Base-by-base conservation (phyloP, 2,888 invertebrate species). In the Tetheella fluctuosa region DNA sequence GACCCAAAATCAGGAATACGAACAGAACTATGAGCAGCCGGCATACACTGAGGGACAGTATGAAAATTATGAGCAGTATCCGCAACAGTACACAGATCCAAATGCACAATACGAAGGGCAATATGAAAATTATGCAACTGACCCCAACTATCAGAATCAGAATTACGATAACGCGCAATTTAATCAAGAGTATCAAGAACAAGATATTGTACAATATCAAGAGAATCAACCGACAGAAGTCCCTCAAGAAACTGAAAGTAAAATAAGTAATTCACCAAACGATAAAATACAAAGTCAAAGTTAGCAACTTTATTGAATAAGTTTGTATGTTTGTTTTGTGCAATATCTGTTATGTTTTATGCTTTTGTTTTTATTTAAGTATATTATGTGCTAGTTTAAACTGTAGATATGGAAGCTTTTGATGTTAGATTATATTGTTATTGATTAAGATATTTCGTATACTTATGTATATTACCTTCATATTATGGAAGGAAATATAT, bases 21-120 rank as follows among this genome's bases (percentile, higher is more conserved):
- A 64, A 57, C 76, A 86, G 20, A 83, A 85, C 66, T 84, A 82
- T 64, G 84, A 83, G 59, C 83, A 86, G 67, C 80, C 76, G n/a
- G 78, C 74, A 60, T 83, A 81, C 60, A 73, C 78, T 55, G 85
- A 87, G 55, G 86, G 80, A 57, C 83, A 88, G 59, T 86, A 86
- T 58, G 85, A 85, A 63, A 85, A 88, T 64, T 88, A 88, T 61
- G 85, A 85, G 61, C 84, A 86, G 53, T 85, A 85, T 68, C 81
- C 81, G 56, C 81, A 84, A 63, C 81, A 82, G 61, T 86, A 87
- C 64, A 65, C 68, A 30, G 85, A 88, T 64, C 83, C 85, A 8
- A 84, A 85, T 58, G 79, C 78, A 56, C 83, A 88, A 52, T 88
- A 87, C 61, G 83, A 81, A 59, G 80, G 69, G 15, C 83, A 87